Base-by-base conservation (phyloP, 2,888 invertebrate species). In the Papilio elwesi region DNA sequence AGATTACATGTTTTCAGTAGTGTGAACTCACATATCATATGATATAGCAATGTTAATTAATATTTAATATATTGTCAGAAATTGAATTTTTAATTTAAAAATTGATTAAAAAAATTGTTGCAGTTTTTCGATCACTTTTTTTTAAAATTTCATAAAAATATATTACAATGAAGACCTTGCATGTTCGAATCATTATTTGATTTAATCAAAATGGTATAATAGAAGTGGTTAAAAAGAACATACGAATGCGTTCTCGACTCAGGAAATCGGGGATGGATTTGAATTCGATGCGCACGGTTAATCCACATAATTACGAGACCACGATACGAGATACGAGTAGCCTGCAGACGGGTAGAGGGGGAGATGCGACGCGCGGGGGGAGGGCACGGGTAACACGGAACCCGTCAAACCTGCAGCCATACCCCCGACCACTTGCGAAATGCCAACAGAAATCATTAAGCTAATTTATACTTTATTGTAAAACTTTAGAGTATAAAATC, bases 361-460 rank as follows among this genome's bases (percentile, higher is more conserved):
- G 71, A 72, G 68, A 66, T 64, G 76, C 71, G 80, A 78, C 79
- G 72, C 79, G 76, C 75, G 78, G 82, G 81, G 82, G 83, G 80
- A 78, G 74, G 78, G 76, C 71, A 78, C 79, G 92, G 79, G 92
- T 92, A 92, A 92, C 92, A 92, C 92, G 89, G 92, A 92, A 91
- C 92, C 92, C 83, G 92, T 91, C 91, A 85, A 85, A 91, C 92
- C 88, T 90, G 91, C 89, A 87, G 81, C 85, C 84, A 84, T 72
- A 72, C 85, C 82, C 86, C 80, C 82, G 79, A 83, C 83, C 80
- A 83, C 87, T 90, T 88, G 92, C 92, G 87, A 92, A 92, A 92
- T 91, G 85, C 88, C 85, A 81, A 74, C 65, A 38, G 74, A 43
- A 72, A 73, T 71, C 48, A 5, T 55, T 71, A 78, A 79, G 48